Base-by-base conservation (phyloP, 2,888 invertebrate species). In the Aphodius granarius region DNA sequence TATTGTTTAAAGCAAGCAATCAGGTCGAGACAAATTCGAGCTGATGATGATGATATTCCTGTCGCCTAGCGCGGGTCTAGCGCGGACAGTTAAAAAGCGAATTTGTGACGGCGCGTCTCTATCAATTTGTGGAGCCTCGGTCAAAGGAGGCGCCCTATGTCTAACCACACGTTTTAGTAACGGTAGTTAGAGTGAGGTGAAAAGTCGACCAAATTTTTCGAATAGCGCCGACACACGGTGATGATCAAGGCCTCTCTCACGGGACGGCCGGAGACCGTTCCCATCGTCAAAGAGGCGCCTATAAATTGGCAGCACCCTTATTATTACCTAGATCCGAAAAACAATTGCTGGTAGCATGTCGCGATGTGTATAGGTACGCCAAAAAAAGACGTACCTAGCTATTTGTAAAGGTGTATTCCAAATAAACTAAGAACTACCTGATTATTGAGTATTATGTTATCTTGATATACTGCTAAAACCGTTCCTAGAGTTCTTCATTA, bases 281-380 rank as follows among this genome's bases (percentile, higher is more conserved):
- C 82, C 85, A 84, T 83, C 83, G 83, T 78, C 83, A 77, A 66
- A 72, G 73, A 79, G 84, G 84, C 84, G 84, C 84, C 84, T 74
- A 80, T 77, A 84, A 84, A 84, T 84, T 84, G 83, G 82, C 82
- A 82, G 82, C 81, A 81, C 81, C 81, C 80, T 81, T 80, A 82
- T 82, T 83, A 81, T n/a, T n/a, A n/a, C n/a, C n/a, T n/a, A n/a
- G 80, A 19, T 65, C 72, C 66, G 18, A 72, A 72, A 73, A 19
- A 75, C 68, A 76, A 73, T 73, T 73, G 73, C 73, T 20, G 71
- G 22, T 65, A 6, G 43, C 43, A 43, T 13, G 43, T 43, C 43
- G 9, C 43, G 43, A 9, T 6, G 1, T 43, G 43, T 43, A 43
- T 1, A 43, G 13, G 6, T 9, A 43, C 43, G 43, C 43, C 43